Base-by-base conservation (phyloP, 2,888 invertebrate genomes). In the Meloe dianella region DNA sequence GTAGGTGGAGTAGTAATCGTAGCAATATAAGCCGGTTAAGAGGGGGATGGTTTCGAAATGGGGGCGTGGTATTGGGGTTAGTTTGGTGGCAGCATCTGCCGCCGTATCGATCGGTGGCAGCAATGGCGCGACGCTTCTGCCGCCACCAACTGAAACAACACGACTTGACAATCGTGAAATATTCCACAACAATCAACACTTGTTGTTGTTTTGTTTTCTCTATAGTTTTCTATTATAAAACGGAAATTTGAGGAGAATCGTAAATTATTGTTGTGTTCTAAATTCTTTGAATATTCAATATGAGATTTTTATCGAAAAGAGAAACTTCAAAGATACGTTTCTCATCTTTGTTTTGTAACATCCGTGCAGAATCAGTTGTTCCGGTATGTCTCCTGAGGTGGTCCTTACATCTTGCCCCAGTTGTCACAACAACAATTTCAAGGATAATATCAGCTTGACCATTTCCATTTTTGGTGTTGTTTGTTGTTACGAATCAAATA, bases 101-200 rank as follows among this genome's bases (percentile, higher is more conserved):
- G 72, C 71, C 75, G 72, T 78, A 80, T 80, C 77, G 80, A 80
- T 80, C 79, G 69, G 66, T 30, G 67, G 73, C 70, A 70, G 75
- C 75, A 75, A 78, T 77, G 78, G 79, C 79, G 79, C 78, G 78
- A 73, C 75, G 76, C 79, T 73, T 67, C 72, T 70, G 71, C 65
- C 35, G 38, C 57, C 64, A 57, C 56, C 59, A 20, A 24, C 61
- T 29, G 1, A 14, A 56, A 54, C 32, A 57, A 57, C 57, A 57
- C 54, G 17, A 41, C 7, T 17, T 6, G 38, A 41, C 38, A 41
- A 38, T 38, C 38, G 38, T 12, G 14, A 38, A 38, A 38, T 14
- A 38, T 38, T 38, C 47, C 47, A 20, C 20, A 20, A 47, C 20
- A 20, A 47, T 20, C 22, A 47, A 47, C 17, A 20, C 47, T 9